Base-by-base conservation (phyloP, 2,113 vertebrate genomes). In the Rhynchomys soricoides region DNA sequence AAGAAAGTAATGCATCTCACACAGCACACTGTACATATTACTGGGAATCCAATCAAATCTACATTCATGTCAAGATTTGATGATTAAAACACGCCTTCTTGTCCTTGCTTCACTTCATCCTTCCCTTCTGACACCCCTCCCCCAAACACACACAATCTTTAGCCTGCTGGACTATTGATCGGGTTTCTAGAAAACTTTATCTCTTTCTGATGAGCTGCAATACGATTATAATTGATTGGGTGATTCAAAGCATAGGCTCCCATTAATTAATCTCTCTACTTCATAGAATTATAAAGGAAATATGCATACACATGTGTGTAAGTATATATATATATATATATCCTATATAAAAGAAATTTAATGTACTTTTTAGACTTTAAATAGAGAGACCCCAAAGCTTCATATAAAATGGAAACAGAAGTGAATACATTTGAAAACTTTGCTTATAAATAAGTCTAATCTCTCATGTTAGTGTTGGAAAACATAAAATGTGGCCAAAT, bases 141-240 rank as follows among this genome's bases (percentile, higher is more conserved):
- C n/a, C n/a, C n/a, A 8, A n/a, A 43, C 71, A 74, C n/a, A 74
- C 48, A 64, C 57, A 70, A 45, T 59, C 81, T 92, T 93, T 59
- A 95, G 89, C 37, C 86, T 91, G 68, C 89, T 89, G 37, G 82
- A 68, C 40, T 96, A 97, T 97, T 95, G 97, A 96, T 86, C 77
- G 48, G 82, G 89, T 94, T 96, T 97, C 96, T 48, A 79, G 88
- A 93, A 57, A 71, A 95, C 29, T 97, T 97, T 96, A 96, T 96
- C 95, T 93, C 86, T 96, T 66, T 96, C 90, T 89, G 92, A 97
- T 89, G 92, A 94, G 77, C 95, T 89, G 89, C 81, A 97, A 92
- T 97, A 85, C 95, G 96, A 97, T 96, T 96, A 97, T 34, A 95
- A 98, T 97, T 45, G 92, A 97, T 96, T 95, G 94, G 95, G 85